Conservation (phyloP, 2,113 vertebrate species). For the Albula glossodonta region DNA sequence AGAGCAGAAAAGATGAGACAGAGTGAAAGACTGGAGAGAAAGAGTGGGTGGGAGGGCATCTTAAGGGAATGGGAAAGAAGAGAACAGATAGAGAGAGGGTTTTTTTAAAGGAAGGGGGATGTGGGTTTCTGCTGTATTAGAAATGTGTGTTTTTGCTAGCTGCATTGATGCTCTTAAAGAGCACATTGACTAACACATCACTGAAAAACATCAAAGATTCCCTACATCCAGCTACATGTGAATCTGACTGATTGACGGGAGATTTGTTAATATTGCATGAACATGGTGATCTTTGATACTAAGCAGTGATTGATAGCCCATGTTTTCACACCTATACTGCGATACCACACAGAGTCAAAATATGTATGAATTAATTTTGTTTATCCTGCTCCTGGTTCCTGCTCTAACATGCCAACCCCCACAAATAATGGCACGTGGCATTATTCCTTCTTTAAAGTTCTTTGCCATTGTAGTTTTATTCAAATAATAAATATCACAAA, state of each 20-base stretch:
- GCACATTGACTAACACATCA: conserved; percentile 51
- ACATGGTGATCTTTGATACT: background rate
- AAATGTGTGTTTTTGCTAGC: conserved; percentile 49
- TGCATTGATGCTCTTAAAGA: conserved; percentile 57
- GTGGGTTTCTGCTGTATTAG: conserved; percentile 31
- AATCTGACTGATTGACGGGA: background rate
- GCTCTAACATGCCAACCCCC: background rate
- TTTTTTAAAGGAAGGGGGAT: conserved; percentile 36
- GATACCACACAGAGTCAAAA: background rate
- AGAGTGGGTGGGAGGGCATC: conserved; percentile 30
- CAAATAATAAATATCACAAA: background rate
- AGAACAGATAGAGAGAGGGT: conserved; percentile 45
- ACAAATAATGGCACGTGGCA: background rate
- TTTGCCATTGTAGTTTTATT: background rate
- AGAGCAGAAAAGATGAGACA: conserved; percentile 55
- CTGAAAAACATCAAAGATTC: conserved; percentile 44
- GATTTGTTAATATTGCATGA: background rate
- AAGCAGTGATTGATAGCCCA: background rate
- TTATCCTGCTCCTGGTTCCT: background rate
- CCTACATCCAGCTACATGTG: background rate
- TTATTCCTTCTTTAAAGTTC: background rate
- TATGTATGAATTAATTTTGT: background rate
- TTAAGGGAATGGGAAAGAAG: conserved; percentile 45
- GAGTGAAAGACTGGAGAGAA: conserved; percentile 47
- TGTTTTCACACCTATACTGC: background rate